phyloP scores from a whole-genome alignment of 2,113 vertebrate genomes.

The Gymnarchus niloticus region DNA sequence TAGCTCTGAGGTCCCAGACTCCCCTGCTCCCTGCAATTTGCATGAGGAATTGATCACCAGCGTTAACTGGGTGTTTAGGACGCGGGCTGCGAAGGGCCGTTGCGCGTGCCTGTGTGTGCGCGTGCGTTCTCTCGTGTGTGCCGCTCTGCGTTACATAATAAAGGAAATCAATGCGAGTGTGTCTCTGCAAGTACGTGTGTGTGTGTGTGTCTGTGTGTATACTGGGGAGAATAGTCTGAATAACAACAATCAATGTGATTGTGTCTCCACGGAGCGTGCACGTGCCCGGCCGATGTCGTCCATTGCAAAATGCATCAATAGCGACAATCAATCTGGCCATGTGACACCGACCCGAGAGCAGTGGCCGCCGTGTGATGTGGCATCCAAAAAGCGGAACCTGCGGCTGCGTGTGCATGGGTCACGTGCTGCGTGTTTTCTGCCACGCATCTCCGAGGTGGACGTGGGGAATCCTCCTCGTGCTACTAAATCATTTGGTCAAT shows the following conservation, averaged over 20 bases:
- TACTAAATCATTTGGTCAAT: not conserved
- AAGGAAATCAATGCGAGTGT: constrained; percentile 6
- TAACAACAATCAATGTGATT: constrained; percentile 5
- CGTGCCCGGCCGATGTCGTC: not conserved
- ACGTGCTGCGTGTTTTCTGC: not conserved
- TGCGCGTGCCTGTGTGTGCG: not conserved
- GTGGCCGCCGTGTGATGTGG: too few relatives aligned
- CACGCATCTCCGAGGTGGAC: not conserved
- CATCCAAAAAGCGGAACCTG: not conserved
- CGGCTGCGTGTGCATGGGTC: not conserved
- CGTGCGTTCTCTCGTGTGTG: not conserved
- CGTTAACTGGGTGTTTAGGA: constrained; percentile 71
- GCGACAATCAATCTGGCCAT: not conserved
- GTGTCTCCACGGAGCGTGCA: not conserved
- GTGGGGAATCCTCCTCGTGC: not conserved
- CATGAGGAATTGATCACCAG: constrained; percentile 73
- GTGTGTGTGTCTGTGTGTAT: not conserved
- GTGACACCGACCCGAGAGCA: not conserved
- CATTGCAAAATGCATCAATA: not conserved
- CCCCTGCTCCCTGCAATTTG: constrained; percentile 59
- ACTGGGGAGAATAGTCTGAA: not conserved
- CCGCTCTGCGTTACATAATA: not conserved
- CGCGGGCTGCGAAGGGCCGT: constrained; percentile 21
- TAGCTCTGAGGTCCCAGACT: constrained; percentile 46
- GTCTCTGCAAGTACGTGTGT: not conserved